Conservation (phyloP, 2,888 invertebrate species). For the Eretmocerus hayati region DNA sequence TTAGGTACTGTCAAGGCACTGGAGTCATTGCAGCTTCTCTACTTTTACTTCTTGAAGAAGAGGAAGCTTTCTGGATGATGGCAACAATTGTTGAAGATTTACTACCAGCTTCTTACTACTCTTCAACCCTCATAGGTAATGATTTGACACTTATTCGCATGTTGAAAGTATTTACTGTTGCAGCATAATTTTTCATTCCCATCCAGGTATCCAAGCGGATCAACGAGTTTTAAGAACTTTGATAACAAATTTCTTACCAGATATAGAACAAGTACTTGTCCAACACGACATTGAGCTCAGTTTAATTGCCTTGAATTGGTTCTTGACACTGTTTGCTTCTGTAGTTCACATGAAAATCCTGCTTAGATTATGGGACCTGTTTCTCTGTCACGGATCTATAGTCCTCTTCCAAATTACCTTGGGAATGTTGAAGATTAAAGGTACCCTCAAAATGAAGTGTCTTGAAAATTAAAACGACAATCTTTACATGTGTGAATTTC, state of each 20-base stretch:
- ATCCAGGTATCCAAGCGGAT: slow-evolving; percentile 81
- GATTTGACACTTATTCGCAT: not conserved
- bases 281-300: slow-evolving; percentile 94
- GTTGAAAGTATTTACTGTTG: not conserved
- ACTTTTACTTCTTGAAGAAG: slow-evolving; percentile 91
- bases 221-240: slow-evolving; percentile 91
- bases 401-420: slow-evolving; percentile 90
- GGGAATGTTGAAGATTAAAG: slow-evolving; percentile 83
- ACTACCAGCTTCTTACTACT: slow-evolving; percentile 94
- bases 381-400: slow-evolving; percentile 92
- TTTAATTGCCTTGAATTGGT: slow-evolving; percentile 95
- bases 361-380: slow-evolving; percentile 90
- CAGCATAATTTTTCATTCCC: not conserved
- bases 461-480: not conserved
- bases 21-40: slow-evolving; percentile 91
- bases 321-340: slow-evolving; percentile 91
- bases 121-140: slow-evolving; percentile 76
- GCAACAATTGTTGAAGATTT: slow-evolving; percentile 97
- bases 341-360: slow-evolving; percentile 95
- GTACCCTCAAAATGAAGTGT: slow-evolving; percentile 30
- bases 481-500: not conserved
- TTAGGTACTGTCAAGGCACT: slow-evolving; percentile 73
- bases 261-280: slow-evolving; percentile 81
- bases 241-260: slow-evolving; percentile 82
- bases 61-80: slow-evolving; percentile 99